phyloP scores from a whole-genome alignment of 2,888 invertebrate genomes.

The Seladonia tumulorum region DNA sequence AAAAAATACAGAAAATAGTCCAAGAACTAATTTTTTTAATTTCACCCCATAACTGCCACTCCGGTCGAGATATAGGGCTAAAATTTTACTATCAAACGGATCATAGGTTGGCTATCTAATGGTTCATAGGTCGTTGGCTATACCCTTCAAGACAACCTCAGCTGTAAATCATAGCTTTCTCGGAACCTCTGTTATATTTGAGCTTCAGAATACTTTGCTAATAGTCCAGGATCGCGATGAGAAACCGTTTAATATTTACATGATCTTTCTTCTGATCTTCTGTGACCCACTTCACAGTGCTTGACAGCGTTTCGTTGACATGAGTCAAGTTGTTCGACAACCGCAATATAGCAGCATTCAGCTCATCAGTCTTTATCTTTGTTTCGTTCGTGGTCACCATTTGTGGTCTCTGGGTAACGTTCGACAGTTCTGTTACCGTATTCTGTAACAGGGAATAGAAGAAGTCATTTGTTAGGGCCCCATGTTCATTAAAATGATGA shows the following conservation, averaged over 20 bases:
- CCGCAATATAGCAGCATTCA: constrained; percentile 80
- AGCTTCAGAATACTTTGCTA: neutral
- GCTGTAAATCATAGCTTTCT: neutral
- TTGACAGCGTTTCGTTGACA: constrained; percentile 83
- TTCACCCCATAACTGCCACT: too few relatives aligned
- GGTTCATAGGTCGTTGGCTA: too few relatives aligned
- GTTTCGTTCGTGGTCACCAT: constrained; percentile 78
- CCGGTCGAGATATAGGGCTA: too few relatives aligned
- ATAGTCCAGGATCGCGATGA: neutral
- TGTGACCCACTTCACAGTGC: constrained; percentile 82
- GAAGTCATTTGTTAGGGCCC: neutral
- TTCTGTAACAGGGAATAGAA: constrained; percentile 69
- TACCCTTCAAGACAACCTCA: too few relatives aligned
- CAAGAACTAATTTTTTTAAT: too few relatives aligned
- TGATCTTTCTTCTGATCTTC: constrained; percentile 84
- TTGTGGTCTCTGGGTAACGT: constrained; percentile 77
- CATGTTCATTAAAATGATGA: neutral
- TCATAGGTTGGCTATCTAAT: too few relatives aligned
- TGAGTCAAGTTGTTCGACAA: constrained; percentile 82
- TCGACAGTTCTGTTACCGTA: constrained; percentile 77
- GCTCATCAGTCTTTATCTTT: constrained; percentile 81
- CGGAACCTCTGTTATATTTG: neutral
- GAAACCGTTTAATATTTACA: constrained; percentile 36
- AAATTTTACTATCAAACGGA: too few relatives aligned
- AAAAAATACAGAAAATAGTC: too few relatives aligned